These are phyloP conservation scores for Vicugna pacos DNA, from an alignment of 2,113 vertebrate species.

Conservation along the genomic window DNA sequence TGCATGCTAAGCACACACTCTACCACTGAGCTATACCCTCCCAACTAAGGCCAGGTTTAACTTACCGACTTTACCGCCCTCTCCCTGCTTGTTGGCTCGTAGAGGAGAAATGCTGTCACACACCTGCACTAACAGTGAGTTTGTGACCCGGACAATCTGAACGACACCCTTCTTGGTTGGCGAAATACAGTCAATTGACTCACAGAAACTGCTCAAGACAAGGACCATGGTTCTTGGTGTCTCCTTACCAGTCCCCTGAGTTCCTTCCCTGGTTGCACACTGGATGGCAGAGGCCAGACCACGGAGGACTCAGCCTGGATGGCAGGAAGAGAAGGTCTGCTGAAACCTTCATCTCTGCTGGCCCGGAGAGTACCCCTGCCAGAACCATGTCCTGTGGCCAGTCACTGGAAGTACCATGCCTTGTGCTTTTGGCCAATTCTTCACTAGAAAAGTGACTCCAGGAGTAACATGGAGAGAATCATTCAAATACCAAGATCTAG, in stretches of 20 bases:
- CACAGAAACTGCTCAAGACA: neutral
- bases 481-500: neutral
- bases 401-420: neutral
- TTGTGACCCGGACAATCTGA: neutral
- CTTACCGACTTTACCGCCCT: neutral
- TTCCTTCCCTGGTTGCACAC: neutral
- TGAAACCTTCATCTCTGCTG: neutral
- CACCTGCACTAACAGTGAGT: neutral
- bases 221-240: neutral
- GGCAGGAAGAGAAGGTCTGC: neutral
- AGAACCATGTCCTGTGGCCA: neutral
- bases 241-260: neutral
- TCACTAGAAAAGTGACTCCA: neutral
- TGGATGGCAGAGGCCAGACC: neutral
- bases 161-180: neutral
- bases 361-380: neutral
- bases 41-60: neutral
- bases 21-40: too few relatives aligned
- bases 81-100: neutral
- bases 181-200: neutral
- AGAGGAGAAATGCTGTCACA: neutral
- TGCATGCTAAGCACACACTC: too few relatives aligned
- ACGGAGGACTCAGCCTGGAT: neutral
- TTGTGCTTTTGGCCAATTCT: neutral
- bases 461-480: neutral